Percentiles rank a stretch among this genome's conserved stretches.
Conservation (phyloP, 2,797 vertebrate genomes). For the Podarcis lilfordi region DNA sequence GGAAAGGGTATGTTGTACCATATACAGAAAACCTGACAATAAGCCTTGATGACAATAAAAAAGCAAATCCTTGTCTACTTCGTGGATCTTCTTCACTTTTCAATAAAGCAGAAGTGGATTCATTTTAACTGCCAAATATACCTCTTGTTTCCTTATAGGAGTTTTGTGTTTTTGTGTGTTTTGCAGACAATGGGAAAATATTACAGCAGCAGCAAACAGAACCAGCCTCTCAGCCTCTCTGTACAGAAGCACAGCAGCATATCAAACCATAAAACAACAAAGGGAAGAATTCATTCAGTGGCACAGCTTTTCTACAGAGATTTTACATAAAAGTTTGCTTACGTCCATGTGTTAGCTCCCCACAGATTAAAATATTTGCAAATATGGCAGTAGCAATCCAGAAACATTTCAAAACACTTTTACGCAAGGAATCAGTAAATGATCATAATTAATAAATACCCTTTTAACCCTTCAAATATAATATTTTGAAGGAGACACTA, state of each 20-base stretch:
- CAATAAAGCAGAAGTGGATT: conserved; percentile 59
- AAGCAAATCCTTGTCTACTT: conserved; percentile 58
- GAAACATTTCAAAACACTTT: conserved; percentile 72
- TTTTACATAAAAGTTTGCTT: conserved; percentile 62
- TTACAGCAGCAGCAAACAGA: conserved; percentile 83
- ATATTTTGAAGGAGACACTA: conserved; percentile 64
- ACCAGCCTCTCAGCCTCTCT: conserved; percentile 72
- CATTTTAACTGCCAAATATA: conserved; percentile 60
- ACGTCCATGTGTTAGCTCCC: conserved; percentile 48
- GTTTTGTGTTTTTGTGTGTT: conserved; percentile 69
- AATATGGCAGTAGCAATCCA: conserved; percentile 69
- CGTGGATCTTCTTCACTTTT: conserved; percentile 63
- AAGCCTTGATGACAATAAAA: conserved; percentile 57
- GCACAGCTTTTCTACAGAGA: conserved; percentile 51
- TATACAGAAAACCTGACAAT: conserved; percentile 69
- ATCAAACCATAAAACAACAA: conserved; percentile 58
- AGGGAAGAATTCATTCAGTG: conserved; percentile 53
- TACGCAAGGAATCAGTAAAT: conserved; percentile 74
- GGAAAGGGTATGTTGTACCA: conserved; percentile 62
- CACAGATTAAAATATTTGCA: conserved; percentile 67
- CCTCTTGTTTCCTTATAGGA: conserved; percentile 68
- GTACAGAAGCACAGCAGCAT: conserved; percentile 73
- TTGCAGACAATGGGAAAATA: conserved; percentile 71
- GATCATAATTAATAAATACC: conserved; percentile 78
- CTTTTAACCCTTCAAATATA: conserved; percentile 69